These are phyloP conservation scores for Rhabditoides inermis DNA, from an alignment of 2,888 invertebrate species.

Conservation along the genomic window DNA sequence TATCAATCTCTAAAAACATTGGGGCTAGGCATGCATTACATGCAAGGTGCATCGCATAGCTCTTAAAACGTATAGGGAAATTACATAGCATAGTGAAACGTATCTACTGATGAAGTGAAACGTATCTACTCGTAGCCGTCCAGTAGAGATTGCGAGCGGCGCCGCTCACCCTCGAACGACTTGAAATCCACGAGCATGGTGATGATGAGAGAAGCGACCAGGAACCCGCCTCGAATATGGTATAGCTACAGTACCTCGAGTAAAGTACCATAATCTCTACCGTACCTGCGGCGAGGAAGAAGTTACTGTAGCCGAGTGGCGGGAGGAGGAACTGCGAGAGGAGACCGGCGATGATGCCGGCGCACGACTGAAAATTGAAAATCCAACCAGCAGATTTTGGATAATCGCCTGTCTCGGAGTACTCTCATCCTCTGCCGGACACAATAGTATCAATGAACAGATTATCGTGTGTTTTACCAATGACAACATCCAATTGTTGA, in stretches of 20 bases:
- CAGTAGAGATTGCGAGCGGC: constrained; percentile 1
- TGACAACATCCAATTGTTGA: too few relatives aligned
- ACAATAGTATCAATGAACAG: too few relatives aligned
- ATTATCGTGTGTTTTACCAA: neutral
- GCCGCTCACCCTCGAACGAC: constrained; percentile 15
- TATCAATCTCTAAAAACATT: too few relatives aligned
- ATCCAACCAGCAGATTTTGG: too few relatives aligned
- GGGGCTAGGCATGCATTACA: too few relatives aligned
- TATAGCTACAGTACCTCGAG: neutral
- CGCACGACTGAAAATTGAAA: constrained; percentile 33
- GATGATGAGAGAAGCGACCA: constrained; percentile 30
- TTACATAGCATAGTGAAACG: too few relatives aligned
- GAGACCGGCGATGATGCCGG: constrained; percentile 43
- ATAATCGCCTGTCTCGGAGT: too few relatives aligned
- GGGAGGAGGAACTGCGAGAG: constrained; percentile 36
- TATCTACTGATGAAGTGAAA: too few relatives aligned
- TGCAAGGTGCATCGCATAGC: too few relatives aligned
- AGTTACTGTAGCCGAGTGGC: constrained; percentile 32
- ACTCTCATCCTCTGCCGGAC: too few relatives aligned
- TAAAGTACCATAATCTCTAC: constrained; percentile 1
- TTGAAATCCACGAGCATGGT: constrained; percentile 32
- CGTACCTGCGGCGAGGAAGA: constrained; percentile 33
- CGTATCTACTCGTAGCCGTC: too few relatives aligned
- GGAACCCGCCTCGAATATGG: constrained; percentile 10
- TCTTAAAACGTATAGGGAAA: too few relatives aligned